A percentile compares a stretch with the other conserved stretches of the same genome.
These are phyloP conservation scores for Pristionchus maxplancki DNA, from an alignment of 2,888 invertebrate species.

Conservation along the genomic window DNA sequence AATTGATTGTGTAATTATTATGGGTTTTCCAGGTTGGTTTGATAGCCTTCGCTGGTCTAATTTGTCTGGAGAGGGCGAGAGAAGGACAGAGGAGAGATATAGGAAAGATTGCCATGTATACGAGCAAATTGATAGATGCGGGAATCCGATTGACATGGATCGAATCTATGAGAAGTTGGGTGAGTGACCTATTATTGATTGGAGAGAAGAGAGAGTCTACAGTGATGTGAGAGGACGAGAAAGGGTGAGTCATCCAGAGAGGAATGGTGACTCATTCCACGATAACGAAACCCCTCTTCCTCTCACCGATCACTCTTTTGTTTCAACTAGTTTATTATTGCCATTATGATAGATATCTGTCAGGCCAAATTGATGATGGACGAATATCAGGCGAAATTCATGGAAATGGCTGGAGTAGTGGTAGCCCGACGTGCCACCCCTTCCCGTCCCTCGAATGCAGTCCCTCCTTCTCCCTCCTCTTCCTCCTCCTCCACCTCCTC, in stretches of 20 bases:
- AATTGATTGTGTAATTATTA: background rate
- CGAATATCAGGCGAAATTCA: slow-evolving; percentile 3
- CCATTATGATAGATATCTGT: background rate
- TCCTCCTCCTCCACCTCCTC: background rate
- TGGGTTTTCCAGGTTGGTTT: slow-evolving; percentile 61
- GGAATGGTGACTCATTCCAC: slow-evolving; percentile 6
- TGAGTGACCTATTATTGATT: slow-evolving; percentile 51
- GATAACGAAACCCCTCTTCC: slow-evolving; percentile 15
- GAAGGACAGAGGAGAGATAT: slow-evolving; percentile 53
- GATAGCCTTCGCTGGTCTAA: slow-evolving; percentile 60
- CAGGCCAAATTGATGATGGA: background rate
- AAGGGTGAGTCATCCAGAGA: background rate
- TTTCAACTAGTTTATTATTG: background rate
- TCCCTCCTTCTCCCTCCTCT: background rate
- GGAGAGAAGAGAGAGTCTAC: background rate
- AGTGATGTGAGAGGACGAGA: background rate
- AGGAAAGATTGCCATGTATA: slow-evolving; percentile 57
- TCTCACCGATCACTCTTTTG: background rate
- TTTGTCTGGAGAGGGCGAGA: slow-evolving; percentile 55
- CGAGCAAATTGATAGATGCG: slow-evolving; percentile 60
- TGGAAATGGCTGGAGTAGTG: background rate
- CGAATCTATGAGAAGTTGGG: slow-evolving; percentile 61
- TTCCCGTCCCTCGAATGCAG: background rate
- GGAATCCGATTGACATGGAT: slow-evolving; percentile 62
- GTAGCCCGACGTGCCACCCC: background rate